Base-by-base conservation (phyloP, 2,888 invertebrate species). In the Volucella inanis region DNA sequence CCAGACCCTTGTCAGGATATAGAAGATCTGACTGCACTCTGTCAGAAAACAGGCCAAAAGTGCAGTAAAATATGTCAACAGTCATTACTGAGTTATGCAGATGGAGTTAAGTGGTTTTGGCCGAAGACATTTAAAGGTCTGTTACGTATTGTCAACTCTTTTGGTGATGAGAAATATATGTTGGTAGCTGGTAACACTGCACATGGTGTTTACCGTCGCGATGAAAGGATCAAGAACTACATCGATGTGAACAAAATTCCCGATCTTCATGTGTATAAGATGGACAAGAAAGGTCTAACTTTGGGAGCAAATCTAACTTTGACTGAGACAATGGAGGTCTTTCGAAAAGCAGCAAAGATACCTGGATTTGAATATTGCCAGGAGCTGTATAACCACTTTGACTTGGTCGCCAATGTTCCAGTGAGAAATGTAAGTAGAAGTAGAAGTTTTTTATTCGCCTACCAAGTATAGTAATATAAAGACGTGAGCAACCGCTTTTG, bases 151-250 rank as follows among this genome's bases (percentile, higher is more conserved):
- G 89, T 92, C 3, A 57, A 85, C 4, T 67, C 88, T 0, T 57
- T 80, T 61, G 91, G 92, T 9, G 89, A 92, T 8, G 90, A 92
- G 3, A 92, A 92, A 10, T 96, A 95, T 87, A 93, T 94, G 90
- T 89, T 97, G 10, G 93, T 96, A 0, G 94, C 94, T 31, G 97
- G 97, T 14, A 96, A 96, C 89, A 97, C 97, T 1, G 96, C 95
- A 3, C 94, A 94, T 91, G 97, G 97, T 11, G 92, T 93, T 1
- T 93, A 92, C 86, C 90, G 92, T 3, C 89, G 91, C 11, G 77
- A 87, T 2, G 47, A 71, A 0, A 84, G 88, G 11, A 88, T 91
- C 67, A 92, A 93, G 83, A 90, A 94, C 6, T 94, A 95, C 68
- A 94, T 96, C 64, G 95, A 96, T 88, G 92, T 96, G 0, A 94